Evolutionary conservation across 2,888 invertebrate genomes (phyloP).

Genomic region (Stenotaenia linearis): DNA sequence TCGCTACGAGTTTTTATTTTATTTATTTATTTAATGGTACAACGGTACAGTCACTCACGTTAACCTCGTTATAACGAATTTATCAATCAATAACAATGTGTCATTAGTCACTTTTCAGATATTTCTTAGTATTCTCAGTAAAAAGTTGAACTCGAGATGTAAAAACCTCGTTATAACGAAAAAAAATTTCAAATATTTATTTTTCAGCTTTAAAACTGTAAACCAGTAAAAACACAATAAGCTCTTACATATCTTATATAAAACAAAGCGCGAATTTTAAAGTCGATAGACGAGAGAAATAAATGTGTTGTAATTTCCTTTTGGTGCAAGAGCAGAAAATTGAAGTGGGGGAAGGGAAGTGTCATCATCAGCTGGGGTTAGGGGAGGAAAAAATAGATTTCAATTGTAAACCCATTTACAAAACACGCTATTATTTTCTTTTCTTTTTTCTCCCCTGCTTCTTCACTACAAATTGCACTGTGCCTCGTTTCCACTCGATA

Average conservation of each 20-base stretch:
- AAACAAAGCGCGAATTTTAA: too few relatives aligned
- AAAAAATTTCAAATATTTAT: too few relatives aligned
- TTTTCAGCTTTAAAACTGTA: neutral
- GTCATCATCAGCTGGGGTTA: neutral
- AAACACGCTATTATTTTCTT: neutral
- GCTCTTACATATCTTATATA: neutral
- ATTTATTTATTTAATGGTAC: too few relatives aligned
- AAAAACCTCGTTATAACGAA: too few relatives aligned
- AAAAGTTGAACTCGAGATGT: too few relatives aligned
- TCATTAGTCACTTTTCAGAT: too few relatives aligned
- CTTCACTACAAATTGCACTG: neutral
- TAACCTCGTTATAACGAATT: too few relatives aligned
- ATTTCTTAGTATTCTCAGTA: too few relatives aligned
- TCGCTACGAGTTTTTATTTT: too few relatives aligned
- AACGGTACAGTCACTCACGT: too few relatives aligned
- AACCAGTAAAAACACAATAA: neutral
- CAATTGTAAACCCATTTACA: slow-evolving; percentile 4
- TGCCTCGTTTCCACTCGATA: neutral
- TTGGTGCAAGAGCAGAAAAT: neutral
- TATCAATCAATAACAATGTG: too few relatives aligned
- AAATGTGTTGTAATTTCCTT: neutral
- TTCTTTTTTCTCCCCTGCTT: neutral
- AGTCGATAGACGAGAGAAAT: neutral
- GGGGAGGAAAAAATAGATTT: neutral
- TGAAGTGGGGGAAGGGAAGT: neutral